A percentile compares a stretch with the other conserved stretches of the same genome.
Evolutionary conservation across 2,888 invertebrate genomes (phyloP).

Genomic region (Drosophila antonietae): DNA sequence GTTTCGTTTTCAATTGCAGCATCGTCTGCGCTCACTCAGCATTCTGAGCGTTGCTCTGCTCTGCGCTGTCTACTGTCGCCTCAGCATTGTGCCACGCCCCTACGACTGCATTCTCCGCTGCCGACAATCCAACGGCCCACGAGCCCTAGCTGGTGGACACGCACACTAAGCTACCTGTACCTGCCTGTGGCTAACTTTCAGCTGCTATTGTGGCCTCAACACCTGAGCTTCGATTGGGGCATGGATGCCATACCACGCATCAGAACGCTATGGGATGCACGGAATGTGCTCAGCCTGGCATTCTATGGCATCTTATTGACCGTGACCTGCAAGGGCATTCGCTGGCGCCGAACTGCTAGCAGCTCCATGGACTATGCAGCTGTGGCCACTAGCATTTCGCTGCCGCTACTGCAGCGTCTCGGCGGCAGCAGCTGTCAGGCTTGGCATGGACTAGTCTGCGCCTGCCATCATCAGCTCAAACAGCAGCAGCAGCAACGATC

Average conservation of each 20-base stretch:
- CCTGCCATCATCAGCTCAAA: slow-evolving; percentile 24
- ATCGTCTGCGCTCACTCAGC: slow-evolving; percentile 89
- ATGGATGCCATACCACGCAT: slow-evolving; percentile 98
- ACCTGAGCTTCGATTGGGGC: slow-evolving; percentile 98
- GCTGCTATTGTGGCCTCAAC: slow-evolving; percentile 93
- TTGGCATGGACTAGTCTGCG: slow-evolving; percentile 86
- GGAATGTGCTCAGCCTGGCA: slow-evolving; percentile 90
- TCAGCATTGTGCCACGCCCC: slow-evolving; percentile 91
- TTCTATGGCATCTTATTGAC: slow-evolving; percentile 88
- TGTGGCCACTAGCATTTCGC: slow-evolving; percentile 49
- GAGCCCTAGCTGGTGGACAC: slow-evolving; percentile 90
- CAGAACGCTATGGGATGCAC: slow-evolving; percentile 90
- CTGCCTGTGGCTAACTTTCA: slow-evolving; percentile 96
- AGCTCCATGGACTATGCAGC: slow-evolving; percentile 48
- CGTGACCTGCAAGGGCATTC: slow-evolving; percentile 64
- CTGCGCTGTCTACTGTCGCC: slow-evolving; percentile 89
- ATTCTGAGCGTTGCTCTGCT: slow-evolving; percentile 88
- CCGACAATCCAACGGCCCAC: slow-evolving; percentile 97
- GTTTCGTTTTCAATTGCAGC: slow-evolving; percentile 83
- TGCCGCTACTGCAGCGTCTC: slow-evolving; percentile 60
- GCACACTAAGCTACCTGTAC: slow-evolving; percentile 95
- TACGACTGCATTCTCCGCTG: slow-evolving; percentile 93
- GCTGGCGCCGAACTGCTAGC: slow-evolving; percentile 24
- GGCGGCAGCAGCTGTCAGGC: slow-evolving; percentile 88
- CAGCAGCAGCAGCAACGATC: slow-evolving; percentile 4